phyloP scores from a whole-genome alignment of 1,140 invertebrate genomes.

The Pogonomyrmex californicus region DNA sequence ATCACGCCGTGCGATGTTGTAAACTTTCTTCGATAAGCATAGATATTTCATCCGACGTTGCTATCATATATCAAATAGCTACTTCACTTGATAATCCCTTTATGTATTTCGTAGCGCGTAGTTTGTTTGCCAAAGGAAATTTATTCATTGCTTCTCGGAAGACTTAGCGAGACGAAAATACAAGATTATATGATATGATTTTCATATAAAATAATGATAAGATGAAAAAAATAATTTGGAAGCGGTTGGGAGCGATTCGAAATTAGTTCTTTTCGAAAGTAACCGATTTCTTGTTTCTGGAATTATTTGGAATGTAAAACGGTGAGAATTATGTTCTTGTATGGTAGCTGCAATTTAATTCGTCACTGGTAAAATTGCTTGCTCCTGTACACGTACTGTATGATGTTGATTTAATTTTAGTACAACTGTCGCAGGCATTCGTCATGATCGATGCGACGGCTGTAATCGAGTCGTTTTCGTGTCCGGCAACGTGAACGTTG shows the following conservation, averaged over 20 bases:
- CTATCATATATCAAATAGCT: not conserved
- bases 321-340: not conserved
- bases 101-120: not conserved
- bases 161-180: not conserved
- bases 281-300: not conserved
- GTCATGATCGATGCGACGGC: constrained; percentile 6
- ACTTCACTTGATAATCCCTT: not conserved
- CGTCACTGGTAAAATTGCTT: not conserved
- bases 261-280: too few species aligned
- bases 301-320: not conserved
- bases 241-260: too few species aligned
- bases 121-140: not conserved
- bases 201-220: not conserved
- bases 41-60: not conserved
- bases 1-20: constrained; percentile 7
- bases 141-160: not conserved
- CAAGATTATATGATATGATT: not conserved
- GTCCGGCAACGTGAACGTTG: not conserved
- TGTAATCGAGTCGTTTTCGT: constrained; percentile 22
- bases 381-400: not conserved
- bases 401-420: constrained; percentile 28
- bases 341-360: not conserved
- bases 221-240: too few species aligned
- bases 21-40: constrained; percentile 29
- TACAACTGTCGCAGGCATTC: not conserved